These are phyloP conservation scores for Drosophila histrio DNA, from an alignment of 2,888 invertebrate species.

Conservation along the genomic window DNA sequence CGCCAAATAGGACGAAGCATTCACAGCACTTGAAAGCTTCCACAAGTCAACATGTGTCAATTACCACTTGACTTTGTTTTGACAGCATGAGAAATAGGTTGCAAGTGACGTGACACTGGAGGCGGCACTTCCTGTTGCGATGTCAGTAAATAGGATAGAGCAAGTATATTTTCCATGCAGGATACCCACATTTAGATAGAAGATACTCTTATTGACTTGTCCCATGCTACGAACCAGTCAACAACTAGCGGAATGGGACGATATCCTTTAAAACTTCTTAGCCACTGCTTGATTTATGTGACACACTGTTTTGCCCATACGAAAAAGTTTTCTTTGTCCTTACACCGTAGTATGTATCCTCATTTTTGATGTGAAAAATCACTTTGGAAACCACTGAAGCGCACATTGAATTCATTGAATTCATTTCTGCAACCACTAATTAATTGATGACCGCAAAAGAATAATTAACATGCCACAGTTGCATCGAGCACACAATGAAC, in stretches of 20 bases:
- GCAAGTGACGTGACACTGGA: conserved; percentile 7
- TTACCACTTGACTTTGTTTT: conserved; percentile 70
- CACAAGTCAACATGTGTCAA: conserved; percentile 70
- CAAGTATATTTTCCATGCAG: not conserved
- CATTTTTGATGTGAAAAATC: conserved; percentile 36
- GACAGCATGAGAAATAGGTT: conserved; percentile 66
- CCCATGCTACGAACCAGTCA: not conserved
- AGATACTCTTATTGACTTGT: conserved; percentile 9
- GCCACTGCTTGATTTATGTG: conserved; percentile 30
- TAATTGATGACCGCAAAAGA: conserved; percentile 54
- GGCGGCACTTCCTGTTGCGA: not conserved
- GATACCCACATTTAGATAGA: conserved; percentile 4
- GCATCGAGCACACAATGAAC: conserved; percentile 10
- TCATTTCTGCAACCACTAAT: conserved; percentile 52
- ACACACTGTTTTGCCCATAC: not conserved
- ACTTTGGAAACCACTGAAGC: conserved; percentile 51
- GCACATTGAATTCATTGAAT: conserved; percentile 31
- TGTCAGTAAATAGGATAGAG: conserved; percentile 12
- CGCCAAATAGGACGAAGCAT: not conserved
- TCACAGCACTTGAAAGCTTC: conserved; percentile 29
- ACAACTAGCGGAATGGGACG: not conserved
- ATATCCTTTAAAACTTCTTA: conserved; percentile 1
- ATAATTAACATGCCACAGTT: conserved; percentile 47
- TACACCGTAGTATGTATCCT: not conserved
- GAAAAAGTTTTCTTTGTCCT: not conserved